Evolutionary conservation across 1,140 invertebrate genomes (phyloP), one percentile per base, ranked within the genome.

Genomic region (Zaprionus taronus): DNA sequence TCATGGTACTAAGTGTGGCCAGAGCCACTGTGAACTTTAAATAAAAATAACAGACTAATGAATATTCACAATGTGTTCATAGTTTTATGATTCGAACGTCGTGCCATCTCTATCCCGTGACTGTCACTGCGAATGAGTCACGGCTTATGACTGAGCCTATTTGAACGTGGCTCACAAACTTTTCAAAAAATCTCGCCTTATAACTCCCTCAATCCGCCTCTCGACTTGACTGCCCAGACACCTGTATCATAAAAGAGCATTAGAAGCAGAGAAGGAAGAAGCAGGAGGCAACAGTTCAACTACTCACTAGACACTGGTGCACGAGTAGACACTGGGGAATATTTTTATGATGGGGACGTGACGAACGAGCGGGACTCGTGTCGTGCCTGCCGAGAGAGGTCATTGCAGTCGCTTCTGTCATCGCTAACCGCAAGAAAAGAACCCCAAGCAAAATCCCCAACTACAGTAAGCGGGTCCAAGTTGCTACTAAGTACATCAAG

Each of bases 311-410:
- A n/a, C 56, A 28, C 68, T 61, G 72, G 73, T 66, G 65, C 68
- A 56, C 66, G 66, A 60, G 44, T 34, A 63, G 60, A 15, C 58
- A 55, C 28, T 49, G 47, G 70, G 73, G 60, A 70, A 67, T 79
- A 80, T 81, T 24, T 85, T 79, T 83, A 79, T 79, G 78, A 62
- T 57, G 60, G 53, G 71, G 62, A 81, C 80, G 86, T 89, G 84
- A 81, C 72, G 57, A 72, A 49, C 24, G 49, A 41, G 53, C 34
- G 68, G 14, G 22, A 53, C 31, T 72, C 24, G 36, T 47, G 22
- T 63, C 51, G 22, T 62, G 53, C 15, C 51, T 61, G 15, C 44
- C 2, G 6, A 26, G 34, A 67, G 57, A 31, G 56, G 55, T 61
- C 64, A 60, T 34, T n/a, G 38, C 34, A 56, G 53, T 7, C n/a